phyloP scores from a whole-genome alignment of 2,797 vertebrate genomes.

The Hemitrygon akajei region DNA sequence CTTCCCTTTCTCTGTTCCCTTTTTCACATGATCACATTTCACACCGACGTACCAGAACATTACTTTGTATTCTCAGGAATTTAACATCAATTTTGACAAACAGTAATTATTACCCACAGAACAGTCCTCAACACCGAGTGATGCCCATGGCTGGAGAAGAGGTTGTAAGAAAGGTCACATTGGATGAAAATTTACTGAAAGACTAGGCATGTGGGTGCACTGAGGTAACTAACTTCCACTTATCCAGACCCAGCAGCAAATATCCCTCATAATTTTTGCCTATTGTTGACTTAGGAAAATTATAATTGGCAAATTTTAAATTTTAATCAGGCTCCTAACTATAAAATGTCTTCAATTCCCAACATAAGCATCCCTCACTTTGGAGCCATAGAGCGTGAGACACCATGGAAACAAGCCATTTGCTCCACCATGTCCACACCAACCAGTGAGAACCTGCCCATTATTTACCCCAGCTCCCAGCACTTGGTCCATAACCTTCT shows the following conservation, averaged over 20 bases:
- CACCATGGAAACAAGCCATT: no score
- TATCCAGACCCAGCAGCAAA: not conserved
- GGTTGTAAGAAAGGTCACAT: not conserved
- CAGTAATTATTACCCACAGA: not conserved
- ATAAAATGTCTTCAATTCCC: not conserved
- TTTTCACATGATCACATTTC: not conserved
- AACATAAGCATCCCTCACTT: no score
- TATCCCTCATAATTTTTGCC: not conserved
- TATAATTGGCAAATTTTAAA: not conserved
- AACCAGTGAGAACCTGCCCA: no score
- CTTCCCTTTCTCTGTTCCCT: not conserved
- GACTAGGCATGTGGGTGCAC: no score
- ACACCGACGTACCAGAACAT: not conserved
- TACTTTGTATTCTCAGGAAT: not conserved
- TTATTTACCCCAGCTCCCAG: no score
- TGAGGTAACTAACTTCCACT: not conserved
- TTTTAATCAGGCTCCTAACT: not conserved
- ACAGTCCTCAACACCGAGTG: not conserved
- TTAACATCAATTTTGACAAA: not conserved
- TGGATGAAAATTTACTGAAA: not conserved
- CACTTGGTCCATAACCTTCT: no score
- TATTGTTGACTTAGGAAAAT: not conserved
- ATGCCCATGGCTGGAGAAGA: not conserved
- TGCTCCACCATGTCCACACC: no score
- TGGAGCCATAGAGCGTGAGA: no score